Evolutionary conservation across 64 coral and sea anemone species (phyloP).

Genomic region (Stylophora pistillata): DNA sequence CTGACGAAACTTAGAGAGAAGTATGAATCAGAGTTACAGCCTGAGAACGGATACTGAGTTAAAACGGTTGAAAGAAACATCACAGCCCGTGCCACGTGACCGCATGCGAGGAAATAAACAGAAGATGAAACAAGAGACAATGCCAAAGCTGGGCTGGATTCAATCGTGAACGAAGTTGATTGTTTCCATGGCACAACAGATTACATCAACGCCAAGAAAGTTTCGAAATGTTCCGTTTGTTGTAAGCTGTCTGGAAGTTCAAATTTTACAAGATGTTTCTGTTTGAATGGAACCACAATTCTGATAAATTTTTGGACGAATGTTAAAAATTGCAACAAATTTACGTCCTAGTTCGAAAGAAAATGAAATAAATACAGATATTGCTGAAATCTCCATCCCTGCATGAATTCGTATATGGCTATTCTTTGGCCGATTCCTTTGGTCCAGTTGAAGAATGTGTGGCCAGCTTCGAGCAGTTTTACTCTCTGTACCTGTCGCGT

Average conservation of each 20-base stretch:
- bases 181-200: not conserved
- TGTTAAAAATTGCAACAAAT: too few species aligned
- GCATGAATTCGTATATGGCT: too few species aligned
- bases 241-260: not conserved
- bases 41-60: slow-evolving; percentile 19
- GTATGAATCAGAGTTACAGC: slow-evolving; percentile 44
- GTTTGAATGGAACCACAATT: not conserved
- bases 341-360: too few species aligned
- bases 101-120: not conserved
- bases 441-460: too few species aligned
- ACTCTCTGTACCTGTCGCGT: too few species aligned
- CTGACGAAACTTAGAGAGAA: slow-evolving; percentile 76
- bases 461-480: too few species aligned
- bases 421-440: too few species aligned
- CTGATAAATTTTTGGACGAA: too few species aligned
- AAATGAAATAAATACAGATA: too few species aligned
- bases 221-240: not conserved
- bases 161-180: not conserved
- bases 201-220: not conserved
- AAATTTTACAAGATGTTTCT: not conserved
- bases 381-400: too few species aligned
- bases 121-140: not conserved
- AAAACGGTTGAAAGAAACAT: not conserved
- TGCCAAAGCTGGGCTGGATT: not conserved
- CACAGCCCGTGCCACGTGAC: not conserved